A percentile compares a stretch with the other conserved stretches of the same genome.
These are phyloP conservation scores for Falco columbarius DNA, from an alignment of 2,797 vertebrate species.

Conservation along the genomic window DNA sequence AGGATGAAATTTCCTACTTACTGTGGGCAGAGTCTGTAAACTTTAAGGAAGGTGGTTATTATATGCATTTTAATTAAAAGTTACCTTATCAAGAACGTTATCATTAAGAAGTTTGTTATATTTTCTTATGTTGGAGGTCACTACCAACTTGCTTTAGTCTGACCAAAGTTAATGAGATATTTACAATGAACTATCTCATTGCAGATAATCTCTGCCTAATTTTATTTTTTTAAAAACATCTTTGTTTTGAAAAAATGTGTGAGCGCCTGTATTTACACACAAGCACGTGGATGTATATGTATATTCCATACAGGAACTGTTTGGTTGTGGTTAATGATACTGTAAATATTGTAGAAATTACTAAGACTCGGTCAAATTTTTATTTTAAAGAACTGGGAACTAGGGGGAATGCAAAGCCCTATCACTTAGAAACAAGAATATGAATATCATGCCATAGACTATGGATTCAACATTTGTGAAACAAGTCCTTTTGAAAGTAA, in stretches of 20 bases:
- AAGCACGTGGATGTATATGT: background rate
- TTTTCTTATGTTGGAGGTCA: background rate
- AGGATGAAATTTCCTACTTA: background rate
- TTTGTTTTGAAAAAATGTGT: background rate
- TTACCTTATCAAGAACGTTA: background rate
- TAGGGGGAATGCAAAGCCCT: background rate
- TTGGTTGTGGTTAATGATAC: background rate
- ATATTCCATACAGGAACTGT: too few relatives aligned
- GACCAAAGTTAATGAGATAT: background rate
- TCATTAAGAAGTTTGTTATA: background rate
- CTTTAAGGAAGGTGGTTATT: background rate
- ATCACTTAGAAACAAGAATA: background rate
- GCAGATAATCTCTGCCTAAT: background rate
- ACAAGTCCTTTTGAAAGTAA: background rate
- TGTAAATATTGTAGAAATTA: background rate
- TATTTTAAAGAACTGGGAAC: background rate
- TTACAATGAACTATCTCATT: background rate
- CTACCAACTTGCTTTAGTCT: background rate
- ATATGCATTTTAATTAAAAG: background rate
- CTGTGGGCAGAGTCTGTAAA: background rate
- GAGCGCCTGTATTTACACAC: background rate
- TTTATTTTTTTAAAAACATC: background rate
- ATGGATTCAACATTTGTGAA: background rate
- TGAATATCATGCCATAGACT: background rate
- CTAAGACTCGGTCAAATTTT: background rate